Evolutionary conservation across 2,113 vertebrate genomes (phyloP).

Genomic region (Egretta garzetta): DNA sequence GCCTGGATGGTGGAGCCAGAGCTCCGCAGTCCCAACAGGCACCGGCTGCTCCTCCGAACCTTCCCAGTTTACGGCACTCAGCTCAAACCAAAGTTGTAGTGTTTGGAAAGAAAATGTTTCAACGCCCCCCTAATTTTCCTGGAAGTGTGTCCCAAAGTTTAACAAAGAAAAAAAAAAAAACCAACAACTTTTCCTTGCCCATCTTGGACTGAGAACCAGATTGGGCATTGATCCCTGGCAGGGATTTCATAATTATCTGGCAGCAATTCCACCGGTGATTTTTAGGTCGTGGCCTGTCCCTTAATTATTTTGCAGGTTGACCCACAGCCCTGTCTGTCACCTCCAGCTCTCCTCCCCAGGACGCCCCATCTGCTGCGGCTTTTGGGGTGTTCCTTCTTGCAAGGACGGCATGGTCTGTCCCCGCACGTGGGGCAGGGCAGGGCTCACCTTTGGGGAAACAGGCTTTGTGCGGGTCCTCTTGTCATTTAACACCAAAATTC

Average conservation of each 20-base stretch:
- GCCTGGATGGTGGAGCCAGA: fast-evolving
- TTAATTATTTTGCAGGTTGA: neutral
- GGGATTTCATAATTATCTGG: neutral
- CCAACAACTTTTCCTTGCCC: neutral
- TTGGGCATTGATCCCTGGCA: neutral
- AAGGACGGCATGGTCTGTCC: fast-evolving
- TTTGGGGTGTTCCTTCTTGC: neutral
- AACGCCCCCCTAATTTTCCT: fast-evolving
- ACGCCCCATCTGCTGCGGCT: neutral
- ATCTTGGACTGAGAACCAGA: neutral
- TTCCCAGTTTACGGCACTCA: neutral
- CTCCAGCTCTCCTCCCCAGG: neutral
- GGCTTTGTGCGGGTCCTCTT: neutral
- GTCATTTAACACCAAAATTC: neutral
- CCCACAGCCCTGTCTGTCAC: neutral
- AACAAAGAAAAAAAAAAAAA: neutral
- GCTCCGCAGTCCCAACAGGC: fast-evolving
- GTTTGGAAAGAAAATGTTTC: neutral
- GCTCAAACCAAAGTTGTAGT: neutral
- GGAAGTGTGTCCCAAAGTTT: fast-evolving
- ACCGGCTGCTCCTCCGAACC: neutral
- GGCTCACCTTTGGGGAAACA: neutral
- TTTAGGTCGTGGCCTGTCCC: neutral
- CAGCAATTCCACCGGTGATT: neutral
- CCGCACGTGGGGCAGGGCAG: neutral